phyloP scores from a whole-genome alignment of 1,140 invertebrate genomes.

The Dolichoris vasculosae region DNA sequence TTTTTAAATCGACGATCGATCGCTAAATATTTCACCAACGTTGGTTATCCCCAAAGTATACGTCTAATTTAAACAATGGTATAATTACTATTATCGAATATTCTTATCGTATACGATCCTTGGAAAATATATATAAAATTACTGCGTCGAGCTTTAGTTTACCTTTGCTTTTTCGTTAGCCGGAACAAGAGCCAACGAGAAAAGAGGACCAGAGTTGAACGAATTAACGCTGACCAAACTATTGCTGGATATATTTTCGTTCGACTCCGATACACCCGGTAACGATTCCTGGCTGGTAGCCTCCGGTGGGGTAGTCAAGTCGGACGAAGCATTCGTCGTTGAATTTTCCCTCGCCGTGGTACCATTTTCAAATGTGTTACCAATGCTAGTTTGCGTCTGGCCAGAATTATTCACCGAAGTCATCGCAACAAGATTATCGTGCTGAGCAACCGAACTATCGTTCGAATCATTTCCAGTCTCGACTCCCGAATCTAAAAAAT shows the following conservation, averaged over 20 bases:
- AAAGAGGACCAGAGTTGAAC: constrained; percentile 11
- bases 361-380: constrained; percentile 2
- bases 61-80: no score
- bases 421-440: constrained; percentile 44
- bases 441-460: constrained; percentile 73
- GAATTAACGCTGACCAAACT: constrained; percentile 33
- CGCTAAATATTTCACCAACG: no score
- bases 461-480: constrained; percentile 81
- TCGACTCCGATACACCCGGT: constrained; percentile 1
- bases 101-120: neutral
- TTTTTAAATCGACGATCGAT: no score
- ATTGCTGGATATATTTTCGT: constrained; percentile 11
- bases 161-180: constrained; percentile 20
- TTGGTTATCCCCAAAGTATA: no score
- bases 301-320: neutral
- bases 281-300: constrained; percentile 41
- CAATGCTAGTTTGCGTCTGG: neutral
- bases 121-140: neutral
- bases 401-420: constrained; percentile 7
- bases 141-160: no score
- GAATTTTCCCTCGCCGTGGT: neutral
- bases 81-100: neutral
- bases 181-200: constrained; percentile 8
- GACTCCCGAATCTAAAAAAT: constrained; percentile 78
- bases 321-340: neutral